Base-by-base conservation (phyloP, 2,797 vertebrate species). In the Gymnothorax javanicus region DNA sequence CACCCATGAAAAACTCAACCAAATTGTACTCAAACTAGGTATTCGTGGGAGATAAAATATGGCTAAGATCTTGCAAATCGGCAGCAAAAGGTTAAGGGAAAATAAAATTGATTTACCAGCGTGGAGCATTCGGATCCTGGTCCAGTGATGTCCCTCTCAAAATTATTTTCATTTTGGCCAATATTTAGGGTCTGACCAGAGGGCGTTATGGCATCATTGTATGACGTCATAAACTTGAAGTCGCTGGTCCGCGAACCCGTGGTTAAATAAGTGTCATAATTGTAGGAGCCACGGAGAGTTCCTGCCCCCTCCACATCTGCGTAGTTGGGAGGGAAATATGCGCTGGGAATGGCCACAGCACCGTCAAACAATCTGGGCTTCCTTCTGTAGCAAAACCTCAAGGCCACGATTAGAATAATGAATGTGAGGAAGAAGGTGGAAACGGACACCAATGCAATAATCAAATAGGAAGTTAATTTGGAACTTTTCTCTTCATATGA, bases 241-340 rank as follows among this genome's bases (percentile, higher is more conserved):
- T 73, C 69, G 15, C 69, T 73, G 25, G 69, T 73, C 0, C 27
- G 69, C 11, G 69, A 73, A 11, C 69, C 69, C 12, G 69, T 33
- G 2, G 69, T 73, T 73, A 73, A 73, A 11, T 73, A 73, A 1
- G 69, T 73, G 69, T 73, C 69, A 33, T 73, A 73, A 33, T 73
- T 73, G 69, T 73, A 73, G 12, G 25, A 73, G 12, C 69, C 33
- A 7, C 69, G 69, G 3, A 73, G 4, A 73, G 69, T 73, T 33
- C 69, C 69, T 33, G 83, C 75, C 75, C 84, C 89, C 77, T 73
- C 69, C 12, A 73, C 27, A 9, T 73, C 69, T 20, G 69, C 69
- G 25, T 73, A 73, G 25, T 73, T 73, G 69, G 69, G 69, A 73
- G 69, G 69, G 8, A 73, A 73, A 73, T 73, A 73, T 73, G 25